Evolutionary conservation across 2,888 invertebrate genomes (phyloP).

Genomic region (Amphipyra tragopoginis): DNA sequence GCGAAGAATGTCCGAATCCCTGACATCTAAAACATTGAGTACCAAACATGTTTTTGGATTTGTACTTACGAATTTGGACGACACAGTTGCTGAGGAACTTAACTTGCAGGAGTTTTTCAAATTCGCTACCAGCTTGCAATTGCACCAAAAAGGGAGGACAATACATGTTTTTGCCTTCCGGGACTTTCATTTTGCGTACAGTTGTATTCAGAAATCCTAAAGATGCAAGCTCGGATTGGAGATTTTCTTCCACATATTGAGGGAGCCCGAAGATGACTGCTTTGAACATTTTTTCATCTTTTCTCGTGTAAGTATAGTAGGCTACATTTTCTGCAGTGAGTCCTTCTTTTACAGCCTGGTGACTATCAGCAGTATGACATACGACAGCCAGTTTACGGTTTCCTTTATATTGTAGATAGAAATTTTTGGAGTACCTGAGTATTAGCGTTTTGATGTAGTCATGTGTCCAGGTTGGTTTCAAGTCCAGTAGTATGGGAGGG

Average conservation of each 20-base stretch:
- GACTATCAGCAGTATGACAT: constrained; percentile 17
- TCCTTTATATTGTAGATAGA: constrained; percentile 25
- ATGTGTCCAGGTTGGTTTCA: constrained; percentile 20
- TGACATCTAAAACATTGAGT: constrained; percentile 43
- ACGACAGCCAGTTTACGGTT: constrained; percentile 19
- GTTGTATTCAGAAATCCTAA: constrained; percentile 10
- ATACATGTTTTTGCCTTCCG: not conserved
- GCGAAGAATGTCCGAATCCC: constrained; percentile 28
- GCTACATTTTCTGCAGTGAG: constrained; percentile 7
- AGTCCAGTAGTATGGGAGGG: constrained; percentile 20
- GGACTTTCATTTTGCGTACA: constrained; percentile 12
- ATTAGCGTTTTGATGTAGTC: constrained; percentile 16
- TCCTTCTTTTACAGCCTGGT: constrained; percentile 24
- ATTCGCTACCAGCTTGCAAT: constrained; percentile 13
- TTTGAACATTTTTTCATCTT: constrained; percentile 23
- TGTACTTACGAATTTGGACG: constrained; percentile 2
- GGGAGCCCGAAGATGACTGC: constrained; percentile 28
- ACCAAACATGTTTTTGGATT: constrained; percentile 11
- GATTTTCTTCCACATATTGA: constrained; percentile 3
- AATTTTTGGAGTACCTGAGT: constrained; percentile 7
- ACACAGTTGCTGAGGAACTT: constrained; percentile 9
- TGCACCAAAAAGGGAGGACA: constrained; percentile 8
- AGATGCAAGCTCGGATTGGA: constrained; percentile 7
- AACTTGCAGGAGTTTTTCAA: constrained; percentile 9
- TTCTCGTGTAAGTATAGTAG: constrained; percentile 25